Evolutionary conservation across 2,113 vertebrate genomes (phyloP).

Genomic region (Gavialis gangeticus): DNA sequence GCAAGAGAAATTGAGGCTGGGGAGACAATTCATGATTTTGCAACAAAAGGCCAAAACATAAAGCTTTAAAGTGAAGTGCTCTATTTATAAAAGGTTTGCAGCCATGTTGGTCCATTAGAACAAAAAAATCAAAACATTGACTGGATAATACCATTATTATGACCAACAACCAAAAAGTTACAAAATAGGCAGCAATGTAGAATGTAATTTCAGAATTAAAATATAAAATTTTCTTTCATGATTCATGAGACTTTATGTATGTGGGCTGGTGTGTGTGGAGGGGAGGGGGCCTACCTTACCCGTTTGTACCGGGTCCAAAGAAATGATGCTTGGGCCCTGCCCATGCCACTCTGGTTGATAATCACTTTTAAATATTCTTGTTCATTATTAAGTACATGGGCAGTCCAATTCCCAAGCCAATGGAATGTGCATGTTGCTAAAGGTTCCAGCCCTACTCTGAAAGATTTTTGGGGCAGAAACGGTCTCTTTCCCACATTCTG

Average conservation of each 20-base stretch:
- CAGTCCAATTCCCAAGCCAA: background rate
- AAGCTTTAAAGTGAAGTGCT: background rate
- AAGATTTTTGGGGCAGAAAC: background rate
- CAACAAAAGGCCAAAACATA: background rate
- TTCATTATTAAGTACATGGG: background rate
- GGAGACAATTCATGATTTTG: background rate
- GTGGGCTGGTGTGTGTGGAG: too few relatives aligned
- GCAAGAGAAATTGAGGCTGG: background rate
- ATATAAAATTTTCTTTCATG: too few relatives aligned
- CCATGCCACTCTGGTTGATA: too few relatives aligned
- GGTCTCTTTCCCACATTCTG: accelerated
- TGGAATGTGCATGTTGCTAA: background rate
- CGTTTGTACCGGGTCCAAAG: too few relatives aligned
- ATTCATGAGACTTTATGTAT: too few relatives aligned
- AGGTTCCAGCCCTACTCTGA: background rate
- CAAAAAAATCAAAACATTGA: too few relatives aligned
- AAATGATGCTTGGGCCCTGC: too few relatives aligned
- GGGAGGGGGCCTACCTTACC: too few relatives aligned
- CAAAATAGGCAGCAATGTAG: too few relatives aligned
- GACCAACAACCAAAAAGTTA: too few relatives aligned
- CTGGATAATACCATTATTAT: too few relatives aligned
- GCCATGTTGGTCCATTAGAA: background rate
- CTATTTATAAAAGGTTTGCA: background rate
- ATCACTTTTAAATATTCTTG: background rate
- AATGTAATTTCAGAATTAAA: too few relatives aligned